phyloP scores from a whole-genome alignment of 2,113 vertebrate genomes.

The Notarius quadriscutis region DNA sequence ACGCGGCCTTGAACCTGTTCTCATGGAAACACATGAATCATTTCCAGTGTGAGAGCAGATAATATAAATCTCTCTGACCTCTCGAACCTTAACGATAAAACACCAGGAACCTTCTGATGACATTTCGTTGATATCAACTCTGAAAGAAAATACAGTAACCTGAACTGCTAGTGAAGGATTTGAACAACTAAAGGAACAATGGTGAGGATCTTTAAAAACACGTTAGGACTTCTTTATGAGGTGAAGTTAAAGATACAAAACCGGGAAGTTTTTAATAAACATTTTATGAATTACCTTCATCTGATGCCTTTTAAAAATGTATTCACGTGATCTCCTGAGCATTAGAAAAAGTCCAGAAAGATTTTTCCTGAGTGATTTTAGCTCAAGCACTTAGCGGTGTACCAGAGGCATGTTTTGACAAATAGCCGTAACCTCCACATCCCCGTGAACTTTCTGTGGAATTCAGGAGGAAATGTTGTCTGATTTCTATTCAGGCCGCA shows the following conservation, averaged over 20 bases:
- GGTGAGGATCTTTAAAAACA: background rate
- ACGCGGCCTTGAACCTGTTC: background rate
- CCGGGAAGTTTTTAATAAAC: background rate
- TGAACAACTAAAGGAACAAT: background rate
- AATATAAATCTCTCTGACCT: background rate
- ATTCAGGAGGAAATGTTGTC: constrained; percentile 25
- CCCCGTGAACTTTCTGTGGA: constrained; percentile 17
- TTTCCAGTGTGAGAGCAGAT: background rate
- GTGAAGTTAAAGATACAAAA: background rate
- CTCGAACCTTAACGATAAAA: background rate
- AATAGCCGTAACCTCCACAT: constrained; percentile 26
- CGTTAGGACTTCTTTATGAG: background rate
- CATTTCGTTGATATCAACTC: background rate
- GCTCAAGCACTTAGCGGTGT: constrained; percentile 4
- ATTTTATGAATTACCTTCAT: background rate
- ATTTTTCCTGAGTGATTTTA: background rate
- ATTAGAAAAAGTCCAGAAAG: background rate
- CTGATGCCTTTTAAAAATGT: background rate
- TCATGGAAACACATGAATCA: background rate
- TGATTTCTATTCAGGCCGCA: constrained; percentile 24
- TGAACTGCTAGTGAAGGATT: background rate
- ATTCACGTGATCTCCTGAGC: background rate
- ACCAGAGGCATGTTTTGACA: constrained; percentile 21
- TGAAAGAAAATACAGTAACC: background rate
- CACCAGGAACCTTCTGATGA: background rate